A percentile compares a stretch with the other conserved stretches of the same genome.
phyloP scores from a whole-genome alignment of 1,140 invertebrate species.

The Scaptomyza montana region DNA sequence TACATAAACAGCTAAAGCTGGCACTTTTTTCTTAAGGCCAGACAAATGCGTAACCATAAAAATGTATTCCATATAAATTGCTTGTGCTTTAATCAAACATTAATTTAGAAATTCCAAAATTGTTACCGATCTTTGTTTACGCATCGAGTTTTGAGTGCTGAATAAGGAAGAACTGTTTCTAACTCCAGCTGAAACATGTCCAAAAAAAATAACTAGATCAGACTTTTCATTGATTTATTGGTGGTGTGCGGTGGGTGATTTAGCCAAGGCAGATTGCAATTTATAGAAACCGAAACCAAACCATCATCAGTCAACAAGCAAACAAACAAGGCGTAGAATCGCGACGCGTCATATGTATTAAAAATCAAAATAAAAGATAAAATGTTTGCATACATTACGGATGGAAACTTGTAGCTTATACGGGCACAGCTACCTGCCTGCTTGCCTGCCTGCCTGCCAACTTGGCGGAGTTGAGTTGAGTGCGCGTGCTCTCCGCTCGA shows the following conservation, averaged over 20 bases:
- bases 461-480: too few species aligned
- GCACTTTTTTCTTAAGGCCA: constrained; percentile 43
- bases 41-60: constrained; percentile 7
- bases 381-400: constrained; percentile 57
- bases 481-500: constrained; percentile 65
- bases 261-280: background rate
- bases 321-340: constrained; percentile 54
- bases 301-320: constrained; percentile 74
- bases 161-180: too few species aligned
- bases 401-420: constrained; percentile 32
- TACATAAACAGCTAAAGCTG: constrained; percentile 33
- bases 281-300: constrained; percentile 36
- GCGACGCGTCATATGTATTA: constrained; percentile 29
- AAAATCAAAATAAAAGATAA: constrained; percentile 33
- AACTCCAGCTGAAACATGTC: too few species aligned
- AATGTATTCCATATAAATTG: constrained; percentile 23
- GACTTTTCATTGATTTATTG: constrained; percentile 65
- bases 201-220: constrained; percentile 1
- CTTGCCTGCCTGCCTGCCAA: constrained; percentile 9
- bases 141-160: too few species aligned
- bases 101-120: too few species aligned
- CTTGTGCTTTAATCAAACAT: too few species aligned
- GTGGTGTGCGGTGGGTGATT: background rate
- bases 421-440: constrained; percentile 21
- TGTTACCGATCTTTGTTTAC: too few species aligned